phyloP scores from a whole-genome alignment of 2,797 vertebrate species.

The Odontamblyopus lacepedii region DNA sequence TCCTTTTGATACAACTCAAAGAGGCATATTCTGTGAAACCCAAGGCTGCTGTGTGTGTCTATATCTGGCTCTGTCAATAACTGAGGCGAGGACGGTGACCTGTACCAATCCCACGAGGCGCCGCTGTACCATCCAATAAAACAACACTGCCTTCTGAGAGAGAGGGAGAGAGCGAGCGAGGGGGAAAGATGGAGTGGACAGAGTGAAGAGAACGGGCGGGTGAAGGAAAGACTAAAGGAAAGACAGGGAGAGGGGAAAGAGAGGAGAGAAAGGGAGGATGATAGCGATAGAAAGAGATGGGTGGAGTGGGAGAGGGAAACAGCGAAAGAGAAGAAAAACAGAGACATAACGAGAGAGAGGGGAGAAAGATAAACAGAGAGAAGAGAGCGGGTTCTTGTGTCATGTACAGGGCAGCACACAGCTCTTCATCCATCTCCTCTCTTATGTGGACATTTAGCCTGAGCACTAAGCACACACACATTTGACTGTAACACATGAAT shows the following conservation, averaged over 20 bases:
- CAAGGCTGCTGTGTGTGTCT: conserved; percentile 24
- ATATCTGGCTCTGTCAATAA: conserved; percentile 37
- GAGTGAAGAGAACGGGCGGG: too few relatives aligned
- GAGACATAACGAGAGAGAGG: too few relatives aligned
- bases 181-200: too few relatives aligned
- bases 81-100: conserved; percentile 54
- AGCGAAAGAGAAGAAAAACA: too few relatives aligned
- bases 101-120: conserved; percentile 45
- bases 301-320: too few relatives aligned
- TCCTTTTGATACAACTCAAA: neutral
- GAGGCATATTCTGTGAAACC: conserved; percentile 25
- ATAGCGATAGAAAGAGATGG: too few relatives aligned
- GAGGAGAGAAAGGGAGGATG: too few relatives aligned
- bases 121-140: conserved; percentile 43
- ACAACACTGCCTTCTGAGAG: conserved; percentile 25
- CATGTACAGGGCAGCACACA: conserved; percentile 30
- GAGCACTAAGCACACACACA: neutral
- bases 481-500: conserved; percentile 19
- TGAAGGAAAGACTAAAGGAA: neutral
- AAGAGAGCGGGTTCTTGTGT: conserved; percentile 26
- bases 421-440: conserved; percentile 10
- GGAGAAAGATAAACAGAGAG: too few relatives aligned
- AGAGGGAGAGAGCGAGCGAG: neutral
- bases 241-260: neutral
- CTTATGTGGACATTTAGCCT: conserved; percentile 5